Percentiles rank a stretch among this genome's conserved stretches.
phyloP scores from a whole-genome alignment of 2,888 invertebrate species.

The Drosophila tanythrix region DNA sequence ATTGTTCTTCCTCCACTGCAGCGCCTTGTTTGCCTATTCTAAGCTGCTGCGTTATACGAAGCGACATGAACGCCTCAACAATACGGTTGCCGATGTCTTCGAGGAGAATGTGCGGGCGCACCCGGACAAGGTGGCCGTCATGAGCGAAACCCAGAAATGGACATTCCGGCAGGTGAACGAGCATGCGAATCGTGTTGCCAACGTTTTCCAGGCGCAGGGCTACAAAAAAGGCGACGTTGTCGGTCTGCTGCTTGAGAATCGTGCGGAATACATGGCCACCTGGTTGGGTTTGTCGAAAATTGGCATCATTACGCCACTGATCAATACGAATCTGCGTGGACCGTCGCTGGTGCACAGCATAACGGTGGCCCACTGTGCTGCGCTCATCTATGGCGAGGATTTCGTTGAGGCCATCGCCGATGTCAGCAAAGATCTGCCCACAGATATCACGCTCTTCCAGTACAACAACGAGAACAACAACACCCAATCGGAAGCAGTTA shows the following conservation, averaged over 20 bases:
- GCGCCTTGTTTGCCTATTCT: constrained; percentile 89
- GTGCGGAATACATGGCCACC: constrained; percentile 94
- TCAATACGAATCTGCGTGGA: constrained; percentile 95
- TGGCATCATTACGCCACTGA: constrained; percentile 93
- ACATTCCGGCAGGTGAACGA: constrained; percentile 95
- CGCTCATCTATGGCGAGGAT: constrained; percentile 90
- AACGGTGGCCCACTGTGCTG: constrained; percentile 92
- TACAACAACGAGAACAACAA: constrained; percentile 82
- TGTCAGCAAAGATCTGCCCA: constrained; percentile 88
- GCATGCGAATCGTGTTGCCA: constrained; percentile 93
- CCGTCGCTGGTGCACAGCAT: constrained; percentile 94
- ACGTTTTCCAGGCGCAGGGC: constrained; percentile 91
- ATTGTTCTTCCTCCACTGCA: constrained; percentile 79
- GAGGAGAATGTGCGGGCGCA: constrained; percentile 89
- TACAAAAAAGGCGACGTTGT: constrained; percentile 94
- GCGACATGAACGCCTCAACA: constrained; percentile 88
- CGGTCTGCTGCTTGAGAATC: constrained; percentile 95
- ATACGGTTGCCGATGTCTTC: constrained; percentile 92
- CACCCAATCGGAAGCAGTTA: constrained; percentile 51
- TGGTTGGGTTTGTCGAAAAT: constrained; percentile 97
- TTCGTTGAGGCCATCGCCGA: constrained; percentile 87
- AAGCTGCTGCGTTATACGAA: constrained; percentile 88
- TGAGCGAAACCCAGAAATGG: constrained; percentile 90
- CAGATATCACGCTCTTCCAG: constrained; percentile 88
- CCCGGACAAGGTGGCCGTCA: constrained; percentile 93